These are phyloP conservation scores for Macaca nemestrina DNA, from an alignment of 2,113 vertebrate genomes.

Conservation along the genomic window DNA sequence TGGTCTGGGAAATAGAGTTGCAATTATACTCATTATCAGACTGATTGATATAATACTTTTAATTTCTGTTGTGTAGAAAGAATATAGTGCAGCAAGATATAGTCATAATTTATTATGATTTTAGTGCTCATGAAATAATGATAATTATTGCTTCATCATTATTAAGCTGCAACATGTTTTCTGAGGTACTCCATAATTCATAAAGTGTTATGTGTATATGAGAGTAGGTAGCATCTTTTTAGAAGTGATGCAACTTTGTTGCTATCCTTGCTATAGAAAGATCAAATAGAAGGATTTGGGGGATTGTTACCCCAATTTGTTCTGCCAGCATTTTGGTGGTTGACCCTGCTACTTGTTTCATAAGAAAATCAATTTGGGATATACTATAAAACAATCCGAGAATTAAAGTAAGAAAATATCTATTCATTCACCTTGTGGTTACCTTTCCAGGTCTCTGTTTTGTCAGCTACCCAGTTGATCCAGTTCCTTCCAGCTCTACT, in stretches of 20 bases:
- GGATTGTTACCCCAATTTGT: neutral
- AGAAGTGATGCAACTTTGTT: neutral
- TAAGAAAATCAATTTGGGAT: neutral
- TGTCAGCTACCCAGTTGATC: neutral
- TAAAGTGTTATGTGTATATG: neutral
- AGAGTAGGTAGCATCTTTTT: neutral
- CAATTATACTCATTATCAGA: neutral
- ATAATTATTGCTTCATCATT: neutral
- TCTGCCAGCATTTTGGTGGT: neutral
- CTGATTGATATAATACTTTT: neutral
- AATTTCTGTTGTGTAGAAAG: neutral
- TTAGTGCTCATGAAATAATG: constrained; percentile 6
- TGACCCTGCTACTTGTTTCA: neutral
- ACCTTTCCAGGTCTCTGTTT: neutral
- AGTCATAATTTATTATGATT: neutral
- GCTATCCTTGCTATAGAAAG: neutral
- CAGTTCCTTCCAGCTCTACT: neutral
- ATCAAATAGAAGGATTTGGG: neutral
- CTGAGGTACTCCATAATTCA: neutral
- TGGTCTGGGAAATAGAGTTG: neutral
- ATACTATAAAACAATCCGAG: neutral
- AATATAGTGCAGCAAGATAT: neutral
- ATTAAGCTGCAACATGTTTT: neutral
- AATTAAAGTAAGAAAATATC: neutral
- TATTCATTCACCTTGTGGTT: neutral